Evolutionary conservation across 2,888 invertebrate genomes (phyloP).

Genomic region (Embidobia sp.): DNA sequence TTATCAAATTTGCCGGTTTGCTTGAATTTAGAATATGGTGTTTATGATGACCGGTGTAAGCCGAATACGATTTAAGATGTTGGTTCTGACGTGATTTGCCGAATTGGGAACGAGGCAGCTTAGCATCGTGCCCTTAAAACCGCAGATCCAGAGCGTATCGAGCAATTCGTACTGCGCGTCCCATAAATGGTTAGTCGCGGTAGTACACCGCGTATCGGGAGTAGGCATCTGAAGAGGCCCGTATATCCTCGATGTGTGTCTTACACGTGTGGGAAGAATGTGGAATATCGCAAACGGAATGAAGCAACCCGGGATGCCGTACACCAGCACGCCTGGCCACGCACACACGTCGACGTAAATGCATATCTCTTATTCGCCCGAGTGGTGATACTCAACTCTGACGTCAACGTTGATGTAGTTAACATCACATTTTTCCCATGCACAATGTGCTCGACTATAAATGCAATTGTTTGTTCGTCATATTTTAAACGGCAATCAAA

Average conservation of each 20-base stretch:
- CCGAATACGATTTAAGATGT: too few species aligned
- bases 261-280: conserved; percentile 80
- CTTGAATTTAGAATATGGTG: too few species aligned
- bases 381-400: conserved; percentile 40
- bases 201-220: conserved; percentile 74
- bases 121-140: too few species aligned
- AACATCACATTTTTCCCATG: conserved; percentile 55
- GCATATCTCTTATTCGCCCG: conserved; percentile 45
- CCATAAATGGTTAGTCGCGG: conserved; percentile 76
- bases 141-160: conserved; percentile 31
- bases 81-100: too few species aligned
- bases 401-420: conserved; percentile 53
- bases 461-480: conserved; percentile 41
- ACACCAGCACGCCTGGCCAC: conserved; percentile 17
- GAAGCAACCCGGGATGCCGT: conserved; percentile 74
- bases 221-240: conserved; percentile 74
- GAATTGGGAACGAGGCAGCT: too few species aligned
- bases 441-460: conserved; percentile 48
- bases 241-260: conserved; percentile 74
- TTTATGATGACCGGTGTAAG: too few species aligned
- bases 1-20: too few species aligned
- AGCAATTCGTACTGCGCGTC: conserved; percentile 50
- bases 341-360: conserved; percentile 9
- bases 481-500: conserved; percentile 40
- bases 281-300: conserved; percentile 79